Conservation (phyloP, 2,797 vertebrate genomes). For the Luscinia luscinia region DNA sequence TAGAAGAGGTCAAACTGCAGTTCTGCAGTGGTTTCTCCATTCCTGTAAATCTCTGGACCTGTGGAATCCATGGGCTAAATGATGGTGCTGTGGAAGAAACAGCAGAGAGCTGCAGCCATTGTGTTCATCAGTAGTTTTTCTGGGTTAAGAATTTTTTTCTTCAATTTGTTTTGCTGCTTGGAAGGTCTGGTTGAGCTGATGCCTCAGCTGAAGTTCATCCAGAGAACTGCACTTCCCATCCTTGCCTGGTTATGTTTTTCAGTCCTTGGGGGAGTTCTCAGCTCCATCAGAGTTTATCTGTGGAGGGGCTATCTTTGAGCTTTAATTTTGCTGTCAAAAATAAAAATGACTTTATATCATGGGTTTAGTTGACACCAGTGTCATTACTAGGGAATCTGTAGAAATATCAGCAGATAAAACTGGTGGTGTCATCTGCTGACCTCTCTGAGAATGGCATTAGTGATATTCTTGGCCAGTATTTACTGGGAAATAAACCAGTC, state of each 20-base stretch:
- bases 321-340: constrained; percentile 1
- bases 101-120: background rate
- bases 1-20: background rate
- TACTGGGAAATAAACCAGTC: constrained; percentile 39
- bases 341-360: background rate
- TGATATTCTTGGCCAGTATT: constrained; percentile 25
- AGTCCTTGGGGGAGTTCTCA: background rate
- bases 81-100: background rate
- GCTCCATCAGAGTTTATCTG: background rate
- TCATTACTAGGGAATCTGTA: background rate
- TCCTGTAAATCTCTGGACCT: background rate
- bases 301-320: background rate
- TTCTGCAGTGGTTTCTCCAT: background rate
- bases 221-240: background rate
- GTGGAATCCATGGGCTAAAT: background rate
- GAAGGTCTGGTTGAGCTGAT: background rate
- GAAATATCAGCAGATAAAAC: background rate
- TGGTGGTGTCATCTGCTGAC: constrained; percentile 31
- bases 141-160: background rate
- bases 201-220: background rate
- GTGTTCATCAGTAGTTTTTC: background rate
- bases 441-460: background rate
- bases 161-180: background rate
- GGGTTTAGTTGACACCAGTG: background rate
- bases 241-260: background rate